Evolutionary conservation across 1,140 invertebrate species (phyloP), one percentile per base, ranked within the genome.

Genomic region (Diorhabda elongata): DNA sequence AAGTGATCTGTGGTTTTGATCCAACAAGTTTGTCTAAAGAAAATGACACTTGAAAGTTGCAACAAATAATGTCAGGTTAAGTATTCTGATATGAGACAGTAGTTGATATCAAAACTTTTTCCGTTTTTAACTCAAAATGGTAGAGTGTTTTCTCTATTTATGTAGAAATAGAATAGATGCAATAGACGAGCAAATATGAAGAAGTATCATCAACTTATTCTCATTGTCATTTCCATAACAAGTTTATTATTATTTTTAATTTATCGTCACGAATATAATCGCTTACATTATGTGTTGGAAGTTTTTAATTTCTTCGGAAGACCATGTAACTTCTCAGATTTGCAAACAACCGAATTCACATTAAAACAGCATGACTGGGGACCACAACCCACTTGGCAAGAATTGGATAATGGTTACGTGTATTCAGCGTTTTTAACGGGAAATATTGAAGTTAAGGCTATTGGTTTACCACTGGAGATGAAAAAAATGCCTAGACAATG

Each of bases 191-290:
- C 44, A 68, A 72, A 65, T 68, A 92, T 92, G 90, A 87, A 85
- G 79, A 92, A 91, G 81, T 92, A 91, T 79, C 89, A 91, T 72
- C 90, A 91, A 80, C 83, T 91, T 64, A 80, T 87, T 60, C 81
- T 92, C 61, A 80, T 89, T 57, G 80, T 91, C 7, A 83, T 87
- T 56, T 89, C 89, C 11, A 75, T 86, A 66, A 73, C 90, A 6
- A 91, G 90, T 78, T 81, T 92, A 42, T 79, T 88, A n/a, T 86
- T 88, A 26, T 82, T 93, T 69, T 79, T 93, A 3, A 85, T 92
- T 71, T 93, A 93, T 76, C 84, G 90, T 58, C 90, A 92, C 76
- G 90, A 93, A 76, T 92, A 93, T 69, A 88, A 92, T 75, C 86
- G 87, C 52, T 80, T 92, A 7, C 84, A 88, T 62, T 91, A 90